Percentiles rank a stretch among this genome's conserved stretches.
Evolutionary conservation across 2,797 vertebrate genomes (phyloP).

Genomic region (Mus caroli): DNA sequence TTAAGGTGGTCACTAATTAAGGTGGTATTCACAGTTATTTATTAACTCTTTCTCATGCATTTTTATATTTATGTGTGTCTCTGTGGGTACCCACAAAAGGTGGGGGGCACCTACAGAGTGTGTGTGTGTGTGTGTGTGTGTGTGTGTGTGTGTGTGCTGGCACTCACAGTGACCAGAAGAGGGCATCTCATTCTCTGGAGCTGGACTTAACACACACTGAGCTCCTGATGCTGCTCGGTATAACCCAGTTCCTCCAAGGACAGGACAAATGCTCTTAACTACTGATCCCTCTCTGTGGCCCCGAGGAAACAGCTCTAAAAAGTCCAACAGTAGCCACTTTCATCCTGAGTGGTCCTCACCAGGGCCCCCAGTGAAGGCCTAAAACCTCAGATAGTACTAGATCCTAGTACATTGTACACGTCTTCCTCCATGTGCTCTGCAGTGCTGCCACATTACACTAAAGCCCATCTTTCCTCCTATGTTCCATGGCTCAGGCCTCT

Average conservation of each 20-base stretch:
- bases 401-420: too few species aligned
- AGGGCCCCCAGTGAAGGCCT: not conserved
- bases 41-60: not conserved
- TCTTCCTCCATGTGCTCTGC: not conserved
- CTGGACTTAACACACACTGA: not conserved
- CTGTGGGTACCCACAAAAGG: not conserved
- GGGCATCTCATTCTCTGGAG: not conserved
- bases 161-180: not conserved
- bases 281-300: not conserved
- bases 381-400: not conserved
- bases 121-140: not conserved
- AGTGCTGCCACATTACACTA: too few species aligned
- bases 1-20: not conserved
- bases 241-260: not conserved
- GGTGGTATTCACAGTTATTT: not conserved
- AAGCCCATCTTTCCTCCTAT: not conserved
- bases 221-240: not conserved
- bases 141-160: too few species aligned
- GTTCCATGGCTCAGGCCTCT: not conserved
- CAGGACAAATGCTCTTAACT: not conserved
- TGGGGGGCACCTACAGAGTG: not conserved
- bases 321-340: not conserved
- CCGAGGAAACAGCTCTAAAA: conserved; percentile 18
- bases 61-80: not conserved
- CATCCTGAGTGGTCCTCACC: too few species aligned